These are phyloP conservation scores for Drosophila suboccidentalis DNA, from an alignment of 2,888 invertebrate species.

Conservation along the genomic window DNA sequence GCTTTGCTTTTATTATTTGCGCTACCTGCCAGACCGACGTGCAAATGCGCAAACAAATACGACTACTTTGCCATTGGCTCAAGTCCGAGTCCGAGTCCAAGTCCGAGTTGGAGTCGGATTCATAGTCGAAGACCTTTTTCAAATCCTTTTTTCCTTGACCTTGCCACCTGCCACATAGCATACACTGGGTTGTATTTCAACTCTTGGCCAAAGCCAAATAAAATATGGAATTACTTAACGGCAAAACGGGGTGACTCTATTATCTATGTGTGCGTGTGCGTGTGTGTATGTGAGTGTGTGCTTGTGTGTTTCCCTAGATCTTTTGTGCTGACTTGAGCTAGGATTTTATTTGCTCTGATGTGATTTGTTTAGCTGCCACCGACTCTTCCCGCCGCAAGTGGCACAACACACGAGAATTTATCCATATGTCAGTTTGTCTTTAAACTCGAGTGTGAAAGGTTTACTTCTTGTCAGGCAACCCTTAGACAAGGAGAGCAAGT, in stretches of 20 bases:
- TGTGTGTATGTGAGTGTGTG: slow-evolving; percentile 50
- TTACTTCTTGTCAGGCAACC: slow-evolving; percentile 36
- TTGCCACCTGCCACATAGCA: slow-evolving; percentile 37
- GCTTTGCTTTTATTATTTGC: slow-evolving; percentile 39
- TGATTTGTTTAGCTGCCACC: slow-evolving; percentile 71
- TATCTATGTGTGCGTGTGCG: slow-evolving; percentile 14
- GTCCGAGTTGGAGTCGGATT: slow-evolving; percentile 11
- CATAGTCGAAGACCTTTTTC: slow-evolving; percentile 17
- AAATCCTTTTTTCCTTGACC: slow-evolving; percentile 56
- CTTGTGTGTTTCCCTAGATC: slow-evolving; percentile 47
- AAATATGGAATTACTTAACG: slow-evolving; percentile 81
- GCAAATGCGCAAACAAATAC: slow-evolving; percentile 70
- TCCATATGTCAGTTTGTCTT: slow-evolving; percentile 67
- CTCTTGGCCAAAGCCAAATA: slow-evolving; percentile 61
- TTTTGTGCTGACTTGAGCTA: slow-evolving; percentile 69
- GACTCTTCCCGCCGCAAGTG: not conserved
- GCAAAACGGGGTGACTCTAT: slow-evolving; percentile 35
- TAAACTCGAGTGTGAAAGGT: slow-evolving; percentile 70
- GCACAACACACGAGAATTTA: slow-evolving; percentile 14
- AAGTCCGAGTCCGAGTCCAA: slow-evolving; percentile 3
- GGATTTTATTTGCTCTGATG: slow-evolving; percentile 75
- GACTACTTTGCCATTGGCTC: slow-evolving; percentile 35
- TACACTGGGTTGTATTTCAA: slow-evolving; percentile 38
- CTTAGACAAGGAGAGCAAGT: not conserved
- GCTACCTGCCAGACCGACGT: slow-evolving; percentile 53